Conservation (phyloP, 1,140 invertebrate species). For the Araneus ventricosus region DNA sequence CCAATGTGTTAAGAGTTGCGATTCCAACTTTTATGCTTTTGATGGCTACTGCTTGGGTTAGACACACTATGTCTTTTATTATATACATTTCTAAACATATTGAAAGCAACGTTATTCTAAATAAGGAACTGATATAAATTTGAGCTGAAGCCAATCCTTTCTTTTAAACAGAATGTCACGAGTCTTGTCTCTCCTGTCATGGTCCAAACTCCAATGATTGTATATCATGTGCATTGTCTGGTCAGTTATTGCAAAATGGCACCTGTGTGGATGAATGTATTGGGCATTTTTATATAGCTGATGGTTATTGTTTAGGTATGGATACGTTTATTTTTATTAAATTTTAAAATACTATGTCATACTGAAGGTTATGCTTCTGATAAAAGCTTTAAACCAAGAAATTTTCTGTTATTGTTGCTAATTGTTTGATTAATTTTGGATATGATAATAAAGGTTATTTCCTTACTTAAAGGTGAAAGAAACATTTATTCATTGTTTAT, state of each 20-base stretch:
- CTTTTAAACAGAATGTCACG: constrained; percentile 48
- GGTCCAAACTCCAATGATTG: constrained; percentile 48
- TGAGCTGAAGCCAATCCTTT: neutral
- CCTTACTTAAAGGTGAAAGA: too few relatives aligned
- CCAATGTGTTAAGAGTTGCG: constrained; percentile 46
- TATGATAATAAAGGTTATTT: too few relatives aligned
- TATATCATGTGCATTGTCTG: constrained; percentile 44
- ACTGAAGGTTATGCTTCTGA: too few relatives aligned
- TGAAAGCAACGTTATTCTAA: too few relatives aligned
- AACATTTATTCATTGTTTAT: too few relatives aligned
- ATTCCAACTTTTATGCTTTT: constrained; percentile 36
- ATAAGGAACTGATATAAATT: too few relatives aligned
- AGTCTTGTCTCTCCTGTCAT: constrained; percentile 39
- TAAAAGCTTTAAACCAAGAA: too few relatives aligned
- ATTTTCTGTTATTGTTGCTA: too few relatives aligned
- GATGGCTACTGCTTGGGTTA: constrained; percentile 40
- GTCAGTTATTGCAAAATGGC: constrained; percentile 63
- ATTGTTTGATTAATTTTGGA: too few relatives aligned
- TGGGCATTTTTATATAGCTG: constrained; percentile 64
- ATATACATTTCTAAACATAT: neutral
- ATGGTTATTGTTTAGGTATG: constrained; percentile 55
- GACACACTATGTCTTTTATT: neutral
- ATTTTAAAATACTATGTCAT: too few relatives aligned
- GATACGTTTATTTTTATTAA: neutral
- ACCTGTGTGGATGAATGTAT: constrained; percentile 61